These are phyloP conservation scores for Athrips mouffetella DNA, from an alignment of 2,888 invertebrate genomes.

Conservation along the genomic window DNA sequence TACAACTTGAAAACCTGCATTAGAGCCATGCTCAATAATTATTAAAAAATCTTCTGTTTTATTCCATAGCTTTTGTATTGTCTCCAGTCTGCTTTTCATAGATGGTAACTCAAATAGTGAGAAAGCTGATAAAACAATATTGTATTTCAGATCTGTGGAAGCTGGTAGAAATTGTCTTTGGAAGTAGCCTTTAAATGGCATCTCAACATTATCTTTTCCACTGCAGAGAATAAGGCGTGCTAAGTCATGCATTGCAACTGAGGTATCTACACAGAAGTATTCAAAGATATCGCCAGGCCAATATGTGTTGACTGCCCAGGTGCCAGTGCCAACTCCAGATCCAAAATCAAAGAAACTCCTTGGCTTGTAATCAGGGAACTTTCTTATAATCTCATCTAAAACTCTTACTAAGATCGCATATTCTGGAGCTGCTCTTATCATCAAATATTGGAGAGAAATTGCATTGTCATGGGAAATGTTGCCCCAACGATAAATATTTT, in stretches of 20 bases:
- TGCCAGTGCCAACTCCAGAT: conserved; percentile 91
- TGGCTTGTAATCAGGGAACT: conserved; percentile 84
- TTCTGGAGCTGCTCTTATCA: conserved; percentile 84
- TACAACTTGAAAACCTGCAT: conserved; percentile 87
- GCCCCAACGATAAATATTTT: conserved; percentile 85
- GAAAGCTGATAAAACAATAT: conserved; percentile 89
- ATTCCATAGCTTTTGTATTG: conserved; percentile 88
- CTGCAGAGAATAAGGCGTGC: conserved; percentile 83
- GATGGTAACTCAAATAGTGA: conserved; percentile 88
- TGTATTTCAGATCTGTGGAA: conserved; percentile 79
- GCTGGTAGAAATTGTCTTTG: conserved; percentile 91
- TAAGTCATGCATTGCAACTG: conserved; percentile 89
- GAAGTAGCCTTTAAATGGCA: conserved; percentile 80
- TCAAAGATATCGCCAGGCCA: conserved; percentile 88
- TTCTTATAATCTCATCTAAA: conserved; percentile 83
- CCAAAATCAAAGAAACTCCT: conserved; percentile 92
- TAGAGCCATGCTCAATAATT: conserved; percentile 90
- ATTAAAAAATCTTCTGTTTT: conserved; percentile 90
- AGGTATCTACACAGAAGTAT: conserved; percentile 91
- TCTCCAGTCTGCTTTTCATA: conserved; percentile 81
- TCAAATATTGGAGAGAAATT: conserved; percentile 83
- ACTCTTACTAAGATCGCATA: conserved; percentile 85
- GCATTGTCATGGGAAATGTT: conserved; percentile 83
- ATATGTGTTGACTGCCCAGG: conserved; percentile 87
- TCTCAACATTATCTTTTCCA: conserved; percentile 80